Evolutionary conservation across 2,888 invertebrate species (phyloP).

Genomic region (Carcina quercana): DNA sequence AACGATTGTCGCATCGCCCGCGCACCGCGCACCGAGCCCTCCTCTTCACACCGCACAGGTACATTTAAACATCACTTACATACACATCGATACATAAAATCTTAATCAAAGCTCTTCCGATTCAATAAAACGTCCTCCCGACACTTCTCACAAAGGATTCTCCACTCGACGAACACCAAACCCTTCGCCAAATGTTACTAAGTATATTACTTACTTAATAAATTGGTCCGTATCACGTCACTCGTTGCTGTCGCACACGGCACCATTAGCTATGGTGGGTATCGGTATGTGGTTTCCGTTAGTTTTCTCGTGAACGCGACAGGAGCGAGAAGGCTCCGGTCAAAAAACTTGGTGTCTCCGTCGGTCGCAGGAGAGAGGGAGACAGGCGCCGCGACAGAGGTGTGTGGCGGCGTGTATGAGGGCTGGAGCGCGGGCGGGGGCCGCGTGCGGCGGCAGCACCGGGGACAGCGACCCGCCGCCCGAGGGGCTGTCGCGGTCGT

Average conservation of each 20-base stretch:
- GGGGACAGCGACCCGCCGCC: slow-evolving; percentile 53
- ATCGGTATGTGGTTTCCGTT: slow-evolving; percentile 50
- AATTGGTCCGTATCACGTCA: too few species aligned
- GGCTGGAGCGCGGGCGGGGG: slow-evolving; percentile 40
- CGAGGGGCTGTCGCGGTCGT: slow-evolving; percentile 37
- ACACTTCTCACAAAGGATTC: slow-evolving; percentile 44
- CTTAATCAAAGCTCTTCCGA: slow-evolving; percentile 57
- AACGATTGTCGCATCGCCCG: slow-evolving; percentile 18
- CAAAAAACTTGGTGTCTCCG: slow-evolving; percentile 43
- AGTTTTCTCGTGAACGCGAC: slow-evolving; percentile 56
- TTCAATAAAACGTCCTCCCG: slow-evolving; percentile 48
- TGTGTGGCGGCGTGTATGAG: slow-evolving; percentile 51
- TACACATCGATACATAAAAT: slow-evolving; percentile 38
- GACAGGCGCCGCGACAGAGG: slow-evolving; percentile 53
- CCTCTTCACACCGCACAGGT: too few species aligned
- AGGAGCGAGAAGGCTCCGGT: slow-evolving; percentile 45
- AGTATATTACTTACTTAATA: too few species aligned
- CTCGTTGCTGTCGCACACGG: slow-evolving; percentile 40
- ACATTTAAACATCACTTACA: slow-evolving; percentile 23
- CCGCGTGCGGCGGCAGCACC: slow-evolving; percentile 49
- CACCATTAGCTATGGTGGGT: slow-evolving; percentile 51
- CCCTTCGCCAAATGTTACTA: too few species aligned
- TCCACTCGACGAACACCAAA: too few species aligned
- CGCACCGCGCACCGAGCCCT: too few species aligned
- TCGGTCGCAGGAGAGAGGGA: slow-evolving; percentile 46